Evolutionary conservation across 2,888 invertebrate genomes (phyloP), one percentile per base, ranked within the genome.

Genomic region (Trichopria drosophilae): DNA sequence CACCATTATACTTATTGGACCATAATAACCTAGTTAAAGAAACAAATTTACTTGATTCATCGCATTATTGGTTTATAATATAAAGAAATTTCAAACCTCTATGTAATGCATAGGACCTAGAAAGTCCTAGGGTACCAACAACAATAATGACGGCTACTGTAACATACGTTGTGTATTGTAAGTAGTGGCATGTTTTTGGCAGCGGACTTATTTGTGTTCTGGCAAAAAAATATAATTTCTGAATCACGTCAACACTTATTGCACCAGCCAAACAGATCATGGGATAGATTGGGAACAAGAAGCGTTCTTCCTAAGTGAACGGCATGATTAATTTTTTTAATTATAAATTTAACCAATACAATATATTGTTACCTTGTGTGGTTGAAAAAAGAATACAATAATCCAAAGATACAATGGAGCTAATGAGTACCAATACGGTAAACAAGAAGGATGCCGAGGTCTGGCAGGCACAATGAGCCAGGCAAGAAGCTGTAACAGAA

Each of bases 221-320:
- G 5, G 72, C 50, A 51, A 67, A 73, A 67, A 84, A 86, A 66
- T 80, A 83, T 36, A 92, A 78, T 73, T 91, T 92, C 76, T 93
- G 90, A 15, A 86, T 67, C 45, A 86, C 82, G 72, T 93, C 91
- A 18, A 91, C 78, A 0, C 86, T 82, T 59, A 92, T 84, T 5
- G 90, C 90, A 0, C 88, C 90, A 42, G 85, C 83, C 15, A 94
- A 78, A 60, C 93, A 88, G 47, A 97, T 84, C 78, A 96, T 79
- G 9, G 95, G 95, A 79, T 97, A 99, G 7, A 95, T 83, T 0
- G 99, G 98, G 75, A 92, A 99, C 37, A 99, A 78, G 79, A 96
- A 96, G 55, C 75, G 67, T 75, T 87, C 85, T 72, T 85, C 85
- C 82, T 84, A 65, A 26, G 69, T 67, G 40, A 57, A 24, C 3